phyloP scores from a whole-genome alignment of 2,888 invertebrate genomes.

The Seira ritae region DNA sequence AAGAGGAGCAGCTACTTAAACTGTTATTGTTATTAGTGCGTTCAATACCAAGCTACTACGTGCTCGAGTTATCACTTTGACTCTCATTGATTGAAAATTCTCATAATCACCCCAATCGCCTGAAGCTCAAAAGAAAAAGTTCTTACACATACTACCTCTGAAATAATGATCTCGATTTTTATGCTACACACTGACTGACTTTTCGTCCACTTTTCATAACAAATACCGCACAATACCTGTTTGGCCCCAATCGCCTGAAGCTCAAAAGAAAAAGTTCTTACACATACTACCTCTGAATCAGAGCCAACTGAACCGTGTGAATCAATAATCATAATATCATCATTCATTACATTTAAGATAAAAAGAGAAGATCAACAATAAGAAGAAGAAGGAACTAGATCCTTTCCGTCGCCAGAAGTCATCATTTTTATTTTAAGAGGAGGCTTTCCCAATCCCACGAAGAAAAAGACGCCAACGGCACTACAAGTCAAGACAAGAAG shows the following conservation, averaged over 20 bases:
- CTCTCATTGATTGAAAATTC: slow-evolving; percentile 43
- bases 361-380: slow-evolving; percentile 28
- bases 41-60: not conserved
- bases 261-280: slow-evolving; percentile 13
- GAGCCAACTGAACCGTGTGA: slow-evolving; percentile 62
- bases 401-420: slow-evolving; percentile 44
- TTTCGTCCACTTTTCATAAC: not conserved
- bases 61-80: too few relatives aligned
- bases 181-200: slow-evolving; percentile 51
- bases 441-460: slow-evolving; percentile 52
- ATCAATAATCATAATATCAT: slow-evolving; percentile 58
- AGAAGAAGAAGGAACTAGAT: not conserved
- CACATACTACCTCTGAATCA: slow-evolving; percentile 21
- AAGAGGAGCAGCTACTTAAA: slow-evolving; percentile 20
- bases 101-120: slow-evolving; percentile 15
- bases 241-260: slow-evolving; percentile 24
- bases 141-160: not conserved
- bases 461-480: slow-evolving; percentile 12
- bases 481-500: not conserved
- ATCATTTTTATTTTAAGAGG: slow-evolving; percentile 7
- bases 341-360: slow-evolving; percentile 47
- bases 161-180: slow-evolving; percentile 56
- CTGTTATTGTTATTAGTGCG: slow-evolving; percentile 51
- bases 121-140: slow-evolving; percentile 12
- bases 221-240: slow-evolving; percentile 35